Percentiles rank a stretch among this genome's conserved stretches.
phyloP scores from a whole-genome alignment of 2,113 vertebrate genomes.

The Cyanoderma ruficeps region DNA sequence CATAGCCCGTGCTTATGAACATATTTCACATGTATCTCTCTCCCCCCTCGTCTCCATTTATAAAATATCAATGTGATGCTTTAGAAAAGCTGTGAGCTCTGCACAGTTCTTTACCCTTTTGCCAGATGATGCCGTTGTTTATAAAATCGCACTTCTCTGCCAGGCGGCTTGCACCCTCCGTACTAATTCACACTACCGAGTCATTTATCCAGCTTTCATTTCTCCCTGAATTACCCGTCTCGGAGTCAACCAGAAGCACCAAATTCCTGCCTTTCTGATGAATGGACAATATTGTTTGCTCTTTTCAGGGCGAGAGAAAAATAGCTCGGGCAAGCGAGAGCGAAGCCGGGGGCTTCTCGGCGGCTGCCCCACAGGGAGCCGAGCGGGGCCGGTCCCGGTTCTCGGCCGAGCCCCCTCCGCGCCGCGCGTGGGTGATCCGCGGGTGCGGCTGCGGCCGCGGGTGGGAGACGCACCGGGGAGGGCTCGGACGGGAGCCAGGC shows the following conservation, averaged over 20 bases:
- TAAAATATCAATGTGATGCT: background rate
- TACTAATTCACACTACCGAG: background rate
- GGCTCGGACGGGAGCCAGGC: background rate
- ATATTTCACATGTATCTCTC: background rate
- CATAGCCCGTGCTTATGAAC: background rate
- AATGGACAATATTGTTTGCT: conserved; percentile 7
- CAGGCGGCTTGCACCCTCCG: background rate
- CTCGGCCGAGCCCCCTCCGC: background rate
- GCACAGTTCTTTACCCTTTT: background rate
- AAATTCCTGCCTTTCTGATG: conserved; percentile 47
- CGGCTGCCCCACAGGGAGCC: background rate
- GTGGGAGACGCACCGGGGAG: background rate
- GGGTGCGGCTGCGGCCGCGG: background rate
- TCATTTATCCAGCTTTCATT: conserved; percentile 14
- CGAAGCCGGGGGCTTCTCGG: background rate
- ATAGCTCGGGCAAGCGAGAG: background rate
- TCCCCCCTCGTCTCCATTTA: background rate
- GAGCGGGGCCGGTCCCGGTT: background rate
- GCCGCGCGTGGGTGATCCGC: background rate
- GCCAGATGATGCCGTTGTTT: conserved; percentile 28
- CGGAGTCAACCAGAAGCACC: conserved; percentile 25
- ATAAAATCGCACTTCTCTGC: background rate
- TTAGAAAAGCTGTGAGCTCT: background rate
- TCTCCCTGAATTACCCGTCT: conserved; percentile 7
- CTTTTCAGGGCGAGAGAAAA: conserved; percentile 11